Percentiles rank a stretch among this genome's conserved stretches.
Conservation (phyloP, 1,140 invertebrate genomes). For the Drosophila nigrodunni region DNA sequence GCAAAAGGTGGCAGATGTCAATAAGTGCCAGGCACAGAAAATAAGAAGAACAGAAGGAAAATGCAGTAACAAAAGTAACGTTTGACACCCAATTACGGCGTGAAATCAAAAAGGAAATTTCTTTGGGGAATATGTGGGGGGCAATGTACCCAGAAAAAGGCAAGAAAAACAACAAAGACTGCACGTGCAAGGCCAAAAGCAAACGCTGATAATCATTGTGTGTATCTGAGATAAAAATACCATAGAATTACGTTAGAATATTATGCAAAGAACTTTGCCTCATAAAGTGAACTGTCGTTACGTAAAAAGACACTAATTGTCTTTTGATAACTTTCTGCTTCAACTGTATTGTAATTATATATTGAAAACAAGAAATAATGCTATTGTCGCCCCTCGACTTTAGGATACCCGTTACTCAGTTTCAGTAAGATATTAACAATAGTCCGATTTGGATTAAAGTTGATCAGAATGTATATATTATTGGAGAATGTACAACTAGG, state of each 20-base stretch:
- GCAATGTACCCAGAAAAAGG: conserved; percentile 12
- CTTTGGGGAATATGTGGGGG: conserved; percentile 60
- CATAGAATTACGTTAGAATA: neutral
- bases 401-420: no score
- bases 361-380: no score
- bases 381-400: no score
- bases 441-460: no score
- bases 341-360: no score
- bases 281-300: no score
- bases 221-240: neutral
- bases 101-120: conserved; percentile 79
- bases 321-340: no score
- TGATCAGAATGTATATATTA: no score
- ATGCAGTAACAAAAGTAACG: conserved; percentile 71
- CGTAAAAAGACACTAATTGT: no score
- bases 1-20: conserved; percentile 73
- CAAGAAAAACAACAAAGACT: neutral
- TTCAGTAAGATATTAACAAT: no score
- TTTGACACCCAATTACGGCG: conserved; percentile 80
- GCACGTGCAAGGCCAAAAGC: neutral
- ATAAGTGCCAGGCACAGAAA: conserved; percentile 66
- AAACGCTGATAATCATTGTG: neutral
- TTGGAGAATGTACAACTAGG: no score
- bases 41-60: conserved; percentile 44
- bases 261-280: neutral